Conservation (phyloP, 1,140 invertebrate species). For the Theocolax elegans region DNA sequence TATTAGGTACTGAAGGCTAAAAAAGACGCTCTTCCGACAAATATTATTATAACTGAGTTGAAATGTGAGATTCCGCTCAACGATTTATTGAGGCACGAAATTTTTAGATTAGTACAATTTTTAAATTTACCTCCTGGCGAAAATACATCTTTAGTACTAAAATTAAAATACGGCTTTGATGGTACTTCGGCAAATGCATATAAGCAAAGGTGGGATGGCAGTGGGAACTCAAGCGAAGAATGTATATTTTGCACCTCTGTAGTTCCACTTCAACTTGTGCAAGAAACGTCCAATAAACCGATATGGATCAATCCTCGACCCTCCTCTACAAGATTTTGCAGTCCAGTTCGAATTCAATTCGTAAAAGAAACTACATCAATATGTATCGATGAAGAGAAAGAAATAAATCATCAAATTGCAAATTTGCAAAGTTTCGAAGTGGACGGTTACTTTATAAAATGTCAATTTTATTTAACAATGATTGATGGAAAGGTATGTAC, state of each 20-base stretch:
- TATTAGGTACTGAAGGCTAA: too few species aligned
- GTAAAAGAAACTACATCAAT: background rate
- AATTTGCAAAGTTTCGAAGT: background rate
- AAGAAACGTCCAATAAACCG: background rate
- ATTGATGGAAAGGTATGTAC: background rate
- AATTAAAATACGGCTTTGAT: constrained; percentile 17
- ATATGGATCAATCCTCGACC: constrained; percentile 35
- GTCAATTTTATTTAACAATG: background rate
- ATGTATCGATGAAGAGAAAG: background rate
- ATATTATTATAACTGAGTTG: too few species aligned
- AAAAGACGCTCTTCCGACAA: too few species aligned
- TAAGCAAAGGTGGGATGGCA: background rate
- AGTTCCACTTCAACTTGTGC: background rate
- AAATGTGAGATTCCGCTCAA: too few species aligned
- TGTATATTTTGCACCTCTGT: background rate
- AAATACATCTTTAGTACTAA: too few species aligned
- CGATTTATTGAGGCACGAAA: too few species aligned
- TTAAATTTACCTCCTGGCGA: too few species aligned
- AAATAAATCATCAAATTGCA: background rate
- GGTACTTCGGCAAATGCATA: background rate
- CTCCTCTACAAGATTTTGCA: constrained; percentile 25
- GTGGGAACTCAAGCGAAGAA: background rate
- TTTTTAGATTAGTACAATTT: too few species aligned
- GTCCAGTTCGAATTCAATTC: constrained; percentile 28
- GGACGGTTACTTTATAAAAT: background rate